phyloP scores from a whole-genome alignment of 2,888 invertebrate genomes.

The Adela reaumurella region DNA sequence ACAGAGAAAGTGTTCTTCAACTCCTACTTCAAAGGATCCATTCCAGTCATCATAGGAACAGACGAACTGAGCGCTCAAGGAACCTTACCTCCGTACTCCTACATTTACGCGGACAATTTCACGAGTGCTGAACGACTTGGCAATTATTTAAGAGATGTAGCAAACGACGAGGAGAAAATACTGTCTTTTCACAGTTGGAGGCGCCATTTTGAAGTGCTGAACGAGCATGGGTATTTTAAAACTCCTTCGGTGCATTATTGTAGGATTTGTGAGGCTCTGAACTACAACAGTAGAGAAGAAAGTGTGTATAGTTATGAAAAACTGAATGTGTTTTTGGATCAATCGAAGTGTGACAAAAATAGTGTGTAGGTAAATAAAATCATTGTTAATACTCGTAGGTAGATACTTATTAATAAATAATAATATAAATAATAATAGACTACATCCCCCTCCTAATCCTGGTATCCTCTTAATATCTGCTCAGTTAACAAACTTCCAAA shows the following conservation, averaged over 20 bases:
- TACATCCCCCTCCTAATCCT: too few relatives aligned
- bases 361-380: too few relatives aligned
- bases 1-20: constrained; percentile 62
- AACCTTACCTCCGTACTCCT: constrained; percentile 54
- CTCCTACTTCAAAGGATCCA: constrained; percentile 43
- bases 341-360: constrained; percentile 18
- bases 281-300: constrained; percentile 32
- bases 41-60: constrained; percentile 57
- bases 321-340: constrained; percentile 11
- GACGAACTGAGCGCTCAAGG: constrained; percentile 27
- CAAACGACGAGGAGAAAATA: constrained; percentile 25
- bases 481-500: too few relatives aligned
- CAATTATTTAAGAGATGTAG: constrained; percentile 47
- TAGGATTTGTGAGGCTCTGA: constrained; percentile 54
- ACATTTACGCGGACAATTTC: too few relatives aligned
- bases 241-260: constrained; percentile 57
- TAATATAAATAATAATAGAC: too few relatives aligned
- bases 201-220: constrained; percentile 47
- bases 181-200: constrained; percentile 59
- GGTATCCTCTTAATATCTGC: too few relatives aligned
- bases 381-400: too few relatives aligned
- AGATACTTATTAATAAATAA: too few relatives aligned
- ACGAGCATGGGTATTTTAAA: constrained; percentile 68
- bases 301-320: constrained; percentile 29
- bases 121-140: constrained; percentile 50